phyloP scores from a whole-genome alignment of 2,797 vertebrate species.

The Sebastolobus altivelis region DNA sequence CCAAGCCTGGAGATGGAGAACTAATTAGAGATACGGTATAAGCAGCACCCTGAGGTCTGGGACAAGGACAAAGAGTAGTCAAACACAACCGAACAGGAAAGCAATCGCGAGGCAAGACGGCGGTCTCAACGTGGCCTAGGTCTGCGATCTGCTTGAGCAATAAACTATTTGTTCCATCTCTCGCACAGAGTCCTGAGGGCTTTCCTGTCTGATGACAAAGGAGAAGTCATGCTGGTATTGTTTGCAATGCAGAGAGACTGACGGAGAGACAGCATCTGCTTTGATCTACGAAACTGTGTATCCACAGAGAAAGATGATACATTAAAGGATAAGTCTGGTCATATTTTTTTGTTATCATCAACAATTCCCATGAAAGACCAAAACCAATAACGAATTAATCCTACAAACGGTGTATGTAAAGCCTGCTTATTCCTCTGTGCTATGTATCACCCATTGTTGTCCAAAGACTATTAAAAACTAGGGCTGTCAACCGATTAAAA shows the following conservation, averaged over 20 bases:
- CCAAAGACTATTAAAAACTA: slow-evolving; percentile 1
- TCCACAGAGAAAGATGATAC: slow-evolving; percentile 17
- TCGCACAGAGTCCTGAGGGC: slow-evolving; percentile 46
- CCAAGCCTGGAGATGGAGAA: background rate
- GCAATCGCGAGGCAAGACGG: slow-evolving; percentile 48
- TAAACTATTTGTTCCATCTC: slow-evolving; percentile 68
- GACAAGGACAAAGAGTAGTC: slow-evolving; percentile 34
- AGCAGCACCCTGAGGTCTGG: slow-evolving; percentile 18
- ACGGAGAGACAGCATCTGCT: slow-evolving; percentile 27
- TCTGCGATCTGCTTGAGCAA: slow-evolving; percentile 57
- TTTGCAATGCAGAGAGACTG: slow-evolving; percentile 31
- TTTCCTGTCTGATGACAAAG: slow-evolving; percentile 55
- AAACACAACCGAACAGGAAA: slow-evolving; percentile 43
- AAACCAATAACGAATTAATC: background rate
- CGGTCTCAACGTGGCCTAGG: slow-evolving; percentile 27
- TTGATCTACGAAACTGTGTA: slow-evolving; percentile 38
- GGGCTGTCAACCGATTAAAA: too few relatives aligned
- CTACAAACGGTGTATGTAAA: background rate
- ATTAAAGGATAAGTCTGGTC: background rate
- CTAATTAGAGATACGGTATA: background rate
- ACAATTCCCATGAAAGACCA: background rate
- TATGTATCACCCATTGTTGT: background rate
- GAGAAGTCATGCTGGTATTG: slow-evolving; percentile 33
- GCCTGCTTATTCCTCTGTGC: background rate
- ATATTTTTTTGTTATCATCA: background rate